A percentile compares a stretch with the other conserved stretches of the same genome.
Evolutionary conservation across 1,140 invertebrate species (phyloP).

Genomic region (Trichogramma pretiosum): DNA sequence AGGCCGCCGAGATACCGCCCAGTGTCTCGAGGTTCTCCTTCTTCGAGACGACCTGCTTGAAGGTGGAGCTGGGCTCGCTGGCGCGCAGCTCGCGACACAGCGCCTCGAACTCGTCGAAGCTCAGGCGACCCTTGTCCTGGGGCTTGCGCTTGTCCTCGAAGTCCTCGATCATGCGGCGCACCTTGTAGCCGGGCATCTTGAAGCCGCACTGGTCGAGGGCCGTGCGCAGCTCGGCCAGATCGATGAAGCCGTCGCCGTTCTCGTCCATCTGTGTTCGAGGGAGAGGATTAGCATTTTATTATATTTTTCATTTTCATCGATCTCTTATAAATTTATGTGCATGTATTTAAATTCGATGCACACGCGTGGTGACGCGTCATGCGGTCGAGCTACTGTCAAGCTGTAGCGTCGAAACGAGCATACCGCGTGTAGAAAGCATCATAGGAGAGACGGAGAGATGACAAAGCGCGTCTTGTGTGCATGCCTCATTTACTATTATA

Average conservation of each 20-base stretch:
- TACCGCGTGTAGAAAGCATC: too few species aligned
- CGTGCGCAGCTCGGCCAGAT: constrained; percentile 77
- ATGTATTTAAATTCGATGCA: too few species aligned
- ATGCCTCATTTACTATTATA: too few species aligned
- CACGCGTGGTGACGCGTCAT: too few species aligned
- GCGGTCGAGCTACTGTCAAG: too few species aligned
- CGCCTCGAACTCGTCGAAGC: constrained; percentile 82
- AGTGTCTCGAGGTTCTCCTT: constrained; percentile 87
- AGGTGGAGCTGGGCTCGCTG: constrained; percentile 81
- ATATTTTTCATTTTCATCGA: too few species aligned
- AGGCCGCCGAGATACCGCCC: constrained; percentile 90
- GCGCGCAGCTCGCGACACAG: constrained; percentile 82
- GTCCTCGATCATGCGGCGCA: constrained; percentile 83
- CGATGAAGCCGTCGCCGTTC: constrained; percentile 84
- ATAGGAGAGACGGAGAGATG: too few species aligned
- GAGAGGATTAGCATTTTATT: too few species aligned
- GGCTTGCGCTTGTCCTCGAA: constrained; percentile 63
- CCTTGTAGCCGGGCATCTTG: constrained; percentile 87
- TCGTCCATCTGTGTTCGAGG: constrained; percentile 80
- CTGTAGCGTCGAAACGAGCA: too few species aligned
- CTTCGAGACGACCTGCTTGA: constrained; percentile 87
- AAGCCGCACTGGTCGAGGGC: constrained; percentile 86
- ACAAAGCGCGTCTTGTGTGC: too few species aligned
- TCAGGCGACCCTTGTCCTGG: constrained; percentile 65
- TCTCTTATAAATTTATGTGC: too few species aligned